These are phyloP conservation scores for Temnothorax ravouxi DNA, from an alignment of 2,888 invertebrate species.

Conservation along the genomic window DNA sequence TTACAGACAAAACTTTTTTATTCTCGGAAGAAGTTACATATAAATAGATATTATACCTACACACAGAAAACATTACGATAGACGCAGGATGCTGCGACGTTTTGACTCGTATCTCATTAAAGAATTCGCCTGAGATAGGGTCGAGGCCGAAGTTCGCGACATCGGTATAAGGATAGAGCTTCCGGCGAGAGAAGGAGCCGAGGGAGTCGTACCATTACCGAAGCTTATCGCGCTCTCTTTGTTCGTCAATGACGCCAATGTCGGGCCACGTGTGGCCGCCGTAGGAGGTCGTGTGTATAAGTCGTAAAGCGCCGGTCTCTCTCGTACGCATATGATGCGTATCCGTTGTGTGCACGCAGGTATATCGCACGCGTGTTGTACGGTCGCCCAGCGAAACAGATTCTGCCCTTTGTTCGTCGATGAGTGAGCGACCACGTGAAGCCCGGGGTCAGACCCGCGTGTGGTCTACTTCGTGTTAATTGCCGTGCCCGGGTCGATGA, in stretches of 20 bases:
- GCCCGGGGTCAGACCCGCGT: conserved; percentile 50
- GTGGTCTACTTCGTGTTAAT: conserved; percentile 67
- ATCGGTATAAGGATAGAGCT: conserved; percentile 15
- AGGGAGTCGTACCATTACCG: conserved; percentile 5
- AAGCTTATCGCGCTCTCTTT: conserved; percentile 45
- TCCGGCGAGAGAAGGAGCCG: conserved; percentile 8
- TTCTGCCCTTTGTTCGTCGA: conserved; percentile 67
- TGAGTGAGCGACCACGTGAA: conserved; percentile 58
- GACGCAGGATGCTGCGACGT: neutral
- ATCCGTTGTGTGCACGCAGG: conserved; percentile 40
- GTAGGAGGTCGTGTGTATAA: conserved; percentile 12
- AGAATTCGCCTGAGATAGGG: conserved; percentile 14
- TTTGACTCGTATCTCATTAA: conserved; percentile 19
- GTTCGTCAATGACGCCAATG: conserved; percentile 47
- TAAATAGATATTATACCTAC: neutral
- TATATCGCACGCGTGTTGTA: conserved; percentile 51
- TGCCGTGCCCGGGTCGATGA: conserved; percentile 44
- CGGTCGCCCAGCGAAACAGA: conserved; percentile 57
- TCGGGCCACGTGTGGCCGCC: conserved; percentile 44
- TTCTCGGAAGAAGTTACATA: neutral
- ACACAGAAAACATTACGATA: neutral
- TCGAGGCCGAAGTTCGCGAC: conserved; percentile 32
- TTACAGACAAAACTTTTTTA: neutral
- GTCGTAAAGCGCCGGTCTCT: conserved; percentile 29
- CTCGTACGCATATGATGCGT: conserved; percentile 9